Base-by-base conservation (phyloP, 2,888 invertebrate genomes). In the Orthonevra nobilis region DNA sequence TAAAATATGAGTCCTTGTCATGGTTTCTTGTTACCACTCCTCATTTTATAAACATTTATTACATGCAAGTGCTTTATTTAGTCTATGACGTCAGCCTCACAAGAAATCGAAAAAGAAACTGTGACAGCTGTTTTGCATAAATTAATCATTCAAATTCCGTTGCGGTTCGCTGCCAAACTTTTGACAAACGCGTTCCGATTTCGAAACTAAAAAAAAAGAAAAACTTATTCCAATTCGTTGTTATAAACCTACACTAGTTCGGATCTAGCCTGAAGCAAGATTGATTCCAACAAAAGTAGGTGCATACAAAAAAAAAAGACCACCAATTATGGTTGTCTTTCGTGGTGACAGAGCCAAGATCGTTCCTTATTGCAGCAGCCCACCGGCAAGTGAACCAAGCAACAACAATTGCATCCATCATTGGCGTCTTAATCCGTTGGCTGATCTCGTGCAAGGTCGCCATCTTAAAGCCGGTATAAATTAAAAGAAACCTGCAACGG, bases 391-490 rank as follows among this genome's bases (percentile, higher is more conserved):
- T 32, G 7, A 32, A 10, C 3, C 44, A 48, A 40, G 40, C 32
- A 58, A 3, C 70, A 64, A 46, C 36, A 40, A 54, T n/a, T 56
- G 61, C 63, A 58, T 75, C 74, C 63, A 70, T 28, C 23, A 70
- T 70, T 30, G 56, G 23, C 36, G 19, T 28, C 28, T 63, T 42
- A 64, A 58, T 72, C 70, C 42, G 58, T 64, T 58, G 44, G 50
- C 44, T 77, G 72, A 58, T 58, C 64, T 77, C 72, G 64, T 64
- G 64, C 72, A 77, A 77, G 77, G 77, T 50, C 63, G 77, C 63
- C 30, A 36, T 56, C 56, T 48, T 23, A 42, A 34, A 48, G 4
- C 19, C 30, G 12, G 26, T 52, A 61, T 14, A 20, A 28, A 30
- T n/a, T 17, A 17, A 44, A 34, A 34, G 10, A 12, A 23, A 19